Base-by-base conservation (phyloP, 2,113 vertebrate species). In the Perca fluviatilis region DNA sequence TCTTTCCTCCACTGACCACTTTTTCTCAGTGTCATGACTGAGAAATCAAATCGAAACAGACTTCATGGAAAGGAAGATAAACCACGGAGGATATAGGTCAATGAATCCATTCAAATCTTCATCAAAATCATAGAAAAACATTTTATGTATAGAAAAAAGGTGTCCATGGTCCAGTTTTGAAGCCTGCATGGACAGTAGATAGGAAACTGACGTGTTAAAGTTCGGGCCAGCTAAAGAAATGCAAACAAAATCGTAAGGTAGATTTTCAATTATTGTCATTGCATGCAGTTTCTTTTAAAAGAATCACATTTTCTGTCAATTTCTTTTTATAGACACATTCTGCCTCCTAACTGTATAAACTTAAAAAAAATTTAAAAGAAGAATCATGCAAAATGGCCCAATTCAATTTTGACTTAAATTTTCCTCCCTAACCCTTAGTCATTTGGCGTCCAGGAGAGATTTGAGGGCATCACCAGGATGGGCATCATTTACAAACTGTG, bases 171-270 rank as follows among this genome's bases (percentile, higher is more conserved):
- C 40, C 40, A 43, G 40, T 43, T 43, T 11, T 43, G 40, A 61
- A 27, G 56, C 10, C 23, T 60, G 56, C 3, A 2, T 70, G 30
- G 19, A 33, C 5, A 13, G 10, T 2, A 21, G 30, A 56, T 0
- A 5, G 40, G 40, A 43, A 43, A 43, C 40, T 43, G 40, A 43
- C 40, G 9, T 10, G 9, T 43, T 11, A 10, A 46, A 19, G 23
- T 63, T 43, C 49, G 73, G 73, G 19, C 5, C 15, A 15, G 54
- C 60, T 54, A 13, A 75, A 40, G 40, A 74, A 36, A 36, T 62
- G 16, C 27, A 21, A 18, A 14, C 15, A 30, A 16, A 25, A 60
- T 27, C 2, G 12, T n/a, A 13, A 23, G 13, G 14, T 8, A 5
- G 33, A 15, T 47, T 47, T 47, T 25, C 21, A 40, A 47, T 3